Base-by-base conservation (phyloP, 2,797 vertebrate genomes). In the Pterois miles region DNA sequence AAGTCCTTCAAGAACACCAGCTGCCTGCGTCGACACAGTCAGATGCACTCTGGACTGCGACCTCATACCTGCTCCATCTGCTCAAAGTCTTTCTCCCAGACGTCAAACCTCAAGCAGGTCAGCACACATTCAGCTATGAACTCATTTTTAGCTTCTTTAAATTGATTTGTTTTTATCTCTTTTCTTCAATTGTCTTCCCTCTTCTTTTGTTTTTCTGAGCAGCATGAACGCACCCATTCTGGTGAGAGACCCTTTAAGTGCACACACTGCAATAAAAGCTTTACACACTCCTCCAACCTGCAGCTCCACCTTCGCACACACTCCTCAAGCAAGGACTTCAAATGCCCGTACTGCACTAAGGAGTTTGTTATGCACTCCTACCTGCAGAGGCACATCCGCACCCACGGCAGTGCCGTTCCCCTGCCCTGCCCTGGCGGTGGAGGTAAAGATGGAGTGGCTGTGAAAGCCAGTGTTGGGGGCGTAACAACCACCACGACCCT, bases 341-440 rank as follows among this genome's bases (percentile, higher is more conserved):
- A 96, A 86, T 98, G 97, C 85, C 94, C 96, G 0, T 83, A 96
- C 76, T 98, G 97, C 25, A 93, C 95, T 8, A 98, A 98, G 62
- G 96, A 96, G 84, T 98, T 98, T 0, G 96, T 98, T 87, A 98
- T 98, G 96, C 96, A 97, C 73, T 97, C 97, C 43, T 98, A 98
- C 85, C 86, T 98, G 86, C 97, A 98, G 90, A 93, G 97, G 62
- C 97, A 98, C 90, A 95, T 98, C 72, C 94, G 97, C n/a, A 98
- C 97, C 9, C 97, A 98, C 3, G 84, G 89, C 0, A 85, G 87
- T 9, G 71, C 90, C 1, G 48, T 89, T 1, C 36, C 89, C 2
- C 7, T 83, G 2, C 75, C 71, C 18, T 84, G 83, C 33, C 54
- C 84, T 4, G 79, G 71, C 9, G 85, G 72, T 16, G 86, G 76